A percentile compares a stretch with the other conserved stretches of the same genome.
These are phyloP conservation scores for Dolichomitus sp. DNA, from an alignment of 2,888 invertebrate genomes.

Conservation along the genomic window DNA sequence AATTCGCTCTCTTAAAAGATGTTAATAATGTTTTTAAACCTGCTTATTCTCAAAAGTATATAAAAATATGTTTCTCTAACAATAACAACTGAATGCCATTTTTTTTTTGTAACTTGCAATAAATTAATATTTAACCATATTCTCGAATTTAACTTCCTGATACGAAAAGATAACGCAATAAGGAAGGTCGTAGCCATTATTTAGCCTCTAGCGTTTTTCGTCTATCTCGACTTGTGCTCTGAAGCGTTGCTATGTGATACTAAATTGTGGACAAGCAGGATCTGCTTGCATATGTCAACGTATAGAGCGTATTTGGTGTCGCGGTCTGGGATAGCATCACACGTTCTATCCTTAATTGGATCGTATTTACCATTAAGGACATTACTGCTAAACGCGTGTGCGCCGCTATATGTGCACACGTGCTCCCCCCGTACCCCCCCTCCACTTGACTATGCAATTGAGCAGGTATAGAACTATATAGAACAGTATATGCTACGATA, in stretches of 20 bases:
- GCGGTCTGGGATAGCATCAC: constrained; percentile 51
- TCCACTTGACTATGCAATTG: constrained; percentile 20
- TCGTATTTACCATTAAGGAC: constrained; percentile 69
- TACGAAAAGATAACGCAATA: background rate
- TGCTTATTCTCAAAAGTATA: too few relatives aligned
- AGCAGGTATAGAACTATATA: background rate
- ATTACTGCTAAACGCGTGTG: constrained; percentile 29
- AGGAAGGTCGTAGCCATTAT: constrained; percentile 13
- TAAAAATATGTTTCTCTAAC: too few relatives aligned
- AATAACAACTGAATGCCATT: too few relatives aligned
- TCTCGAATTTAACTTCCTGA: too few relatives aligned
- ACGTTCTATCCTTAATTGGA: constrained; percentile 76
- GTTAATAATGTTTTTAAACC: too few relatives aligned
- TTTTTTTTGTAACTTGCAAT: too few relatives aligned
- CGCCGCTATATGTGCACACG: constrained; percentile 12
- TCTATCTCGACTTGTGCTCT: background rate
- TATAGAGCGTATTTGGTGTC: constrained; percentile 53
- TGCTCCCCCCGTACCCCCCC: constrained; percentile 8
- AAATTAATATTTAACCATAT: too few relatives aligned
- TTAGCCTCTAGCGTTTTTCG: constrained; percentile 1
- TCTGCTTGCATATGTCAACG: constrained; percentile 8
- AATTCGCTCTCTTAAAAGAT: too few relatives aligned
- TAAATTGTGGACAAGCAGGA: background rate
- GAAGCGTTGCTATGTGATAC: background rate
- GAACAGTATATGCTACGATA: constrained; percentile 37